A percentile compares a stretch with the other conserved stretches of the same genome.
Evolutionary conservation across 2,797 vertebrate genomes (phyloP).

Genomic region (Cuniculus paca): DNA sequence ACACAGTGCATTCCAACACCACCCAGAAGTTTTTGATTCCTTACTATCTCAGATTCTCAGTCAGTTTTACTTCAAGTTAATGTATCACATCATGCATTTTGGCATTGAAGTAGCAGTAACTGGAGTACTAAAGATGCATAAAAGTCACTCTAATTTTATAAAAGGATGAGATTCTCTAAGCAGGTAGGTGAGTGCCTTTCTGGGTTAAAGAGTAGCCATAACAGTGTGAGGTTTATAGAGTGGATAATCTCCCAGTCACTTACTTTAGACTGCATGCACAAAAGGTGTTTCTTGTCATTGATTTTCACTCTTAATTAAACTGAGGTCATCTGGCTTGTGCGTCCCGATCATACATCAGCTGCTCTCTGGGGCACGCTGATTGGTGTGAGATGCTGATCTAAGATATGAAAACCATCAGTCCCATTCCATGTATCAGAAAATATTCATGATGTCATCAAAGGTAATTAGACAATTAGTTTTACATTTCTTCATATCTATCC

Average conservation of each 20-base stretch:
- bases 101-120: not conserved
- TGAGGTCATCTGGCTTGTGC: not conserved
- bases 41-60: not conserved
- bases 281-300: accelerated
- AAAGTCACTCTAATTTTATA: not conserved
- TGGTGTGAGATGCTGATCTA: accelerated
- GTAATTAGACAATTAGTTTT: not conserved
- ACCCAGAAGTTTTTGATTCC: not conserved
- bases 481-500: not conserved
- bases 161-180: not conserved
- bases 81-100: not conserved
- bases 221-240: accelerated
- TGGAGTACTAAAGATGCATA: too few relatives aligned
- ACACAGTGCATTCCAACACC: not conserved
- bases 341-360: not conserved
- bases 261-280: accelerated
- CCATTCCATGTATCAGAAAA: not conserved
- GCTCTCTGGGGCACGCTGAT: accelerated
- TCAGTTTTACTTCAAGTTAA: not conserved
- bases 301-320: not conserved
- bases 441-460: too few relatives aligned
- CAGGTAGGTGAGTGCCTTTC: accelerated
- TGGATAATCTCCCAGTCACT: accelerated
- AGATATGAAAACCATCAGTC: not conserved
- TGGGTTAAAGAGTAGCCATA: accelerated